Percentiles rank a stretch among this genome's conserved stretches.
Conservation (phyloP, 1,140 invertebrate species). For the Papilio machaon region DNA sequence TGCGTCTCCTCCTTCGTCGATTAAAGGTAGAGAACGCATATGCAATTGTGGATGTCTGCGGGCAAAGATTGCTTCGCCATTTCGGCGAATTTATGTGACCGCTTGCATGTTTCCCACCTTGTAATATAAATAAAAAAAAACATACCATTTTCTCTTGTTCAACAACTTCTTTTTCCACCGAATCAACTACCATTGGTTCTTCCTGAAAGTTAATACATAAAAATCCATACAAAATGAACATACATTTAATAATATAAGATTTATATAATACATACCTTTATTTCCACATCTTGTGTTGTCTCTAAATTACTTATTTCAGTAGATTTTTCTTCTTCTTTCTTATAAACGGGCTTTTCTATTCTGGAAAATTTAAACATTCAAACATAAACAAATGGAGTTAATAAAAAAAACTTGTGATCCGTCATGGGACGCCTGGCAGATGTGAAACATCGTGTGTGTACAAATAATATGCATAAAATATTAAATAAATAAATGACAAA, state of each 20-base stretch:
- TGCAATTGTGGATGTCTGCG: too few species aligned
- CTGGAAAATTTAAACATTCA: slow-evolving; percentile 4
- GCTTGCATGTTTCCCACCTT: too few species aligned
- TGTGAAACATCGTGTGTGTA: too few species aligned
- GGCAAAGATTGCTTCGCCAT: too few species aligned
- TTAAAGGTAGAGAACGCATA: too few species aligned
- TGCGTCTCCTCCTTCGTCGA: too few species aligned
- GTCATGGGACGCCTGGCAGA: too few species aligned
- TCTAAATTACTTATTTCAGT: neutral
- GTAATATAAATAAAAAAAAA: neutral
- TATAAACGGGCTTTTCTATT: slow-evolving; percentile 42
- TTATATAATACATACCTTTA: slow-evolving; percentile 39
- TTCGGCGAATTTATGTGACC: too few species aligned
- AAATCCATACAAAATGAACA: neutral
- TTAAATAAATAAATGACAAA: too few species aligned
- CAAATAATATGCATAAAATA: too few species aligned
- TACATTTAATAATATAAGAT: neutral
- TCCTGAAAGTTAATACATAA: slow-evolving; percentile 16
- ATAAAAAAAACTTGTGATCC: too few species aligned
- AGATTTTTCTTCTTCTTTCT: slow-evolving; percentile 34
- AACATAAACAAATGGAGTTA: too few species aligned
- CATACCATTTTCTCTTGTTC: slow-evolving; percentile 37
- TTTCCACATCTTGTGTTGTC: slow-evolving; percentile 37
- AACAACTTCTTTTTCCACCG: slow-evolving; percentile 32
- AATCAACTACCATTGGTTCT: slow-evolving; percentile 38